Evolutionary conservation across 2,113 vertebrate species (phyloP).

Genomic region (Perca flavescens): DNA sequence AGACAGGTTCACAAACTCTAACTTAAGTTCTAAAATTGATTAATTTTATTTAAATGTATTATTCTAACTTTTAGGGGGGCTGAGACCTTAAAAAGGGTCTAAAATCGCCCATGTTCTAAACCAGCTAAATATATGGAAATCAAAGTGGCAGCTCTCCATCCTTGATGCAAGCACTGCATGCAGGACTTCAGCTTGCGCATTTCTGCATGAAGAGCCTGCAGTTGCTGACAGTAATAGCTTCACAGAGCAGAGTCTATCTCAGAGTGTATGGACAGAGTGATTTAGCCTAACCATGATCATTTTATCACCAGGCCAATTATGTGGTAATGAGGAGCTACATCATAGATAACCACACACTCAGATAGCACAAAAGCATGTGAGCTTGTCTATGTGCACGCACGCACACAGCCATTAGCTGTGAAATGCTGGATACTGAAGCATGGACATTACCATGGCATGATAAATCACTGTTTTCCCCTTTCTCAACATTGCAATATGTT

Average conservation of each 20-base stretch:
- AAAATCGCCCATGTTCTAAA: not conserved
- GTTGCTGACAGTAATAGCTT: conserved; percentile 51
- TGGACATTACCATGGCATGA: conserved; percentile 74
- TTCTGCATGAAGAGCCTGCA: conserved; percentile 23
- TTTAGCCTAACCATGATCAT: conserved; percentile 73
- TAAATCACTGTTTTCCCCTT: conserved; percentile 78
- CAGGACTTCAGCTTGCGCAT: conserved; percentile 36
- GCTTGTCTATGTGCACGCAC: conserved; percentile 1
- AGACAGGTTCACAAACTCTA: too few species aligned
- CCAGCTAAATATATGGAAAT: conserved; percentile 19
- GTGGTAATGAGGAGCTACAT: conserved; percentile 78
- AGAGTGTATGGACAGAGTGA: conserved; percentile 51
- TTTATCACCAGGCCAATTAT: conserved; percentile 80
- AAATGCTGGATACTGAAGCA: conserved; percentile 71
- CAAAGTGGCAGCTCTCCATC: conserved; percentile 41
- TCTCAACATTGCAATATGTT: conserved; percentile 80
- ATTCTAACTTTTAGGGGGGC: too few species aligned
- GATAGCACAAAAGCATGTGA: conserved; percentile 42
- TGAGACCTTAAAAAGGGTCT: too few species aligned
- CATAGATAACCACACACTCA: conserved; percentile 68
- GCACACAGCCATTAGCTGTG: conserved; percentile 35
- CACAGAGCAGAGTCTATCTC: conserved; percentile 45
- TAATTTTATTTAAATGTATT: too few species aligned
- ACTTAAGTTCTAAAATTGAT: too few species aligned
- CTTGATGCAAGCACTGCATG: conserved; percentile 8